Percentiles rank a stretch among this genome's conserved stretches.
Conservation (phyloP, 2,797 vertebrate genomes). For the Betta splendens region DNA sequence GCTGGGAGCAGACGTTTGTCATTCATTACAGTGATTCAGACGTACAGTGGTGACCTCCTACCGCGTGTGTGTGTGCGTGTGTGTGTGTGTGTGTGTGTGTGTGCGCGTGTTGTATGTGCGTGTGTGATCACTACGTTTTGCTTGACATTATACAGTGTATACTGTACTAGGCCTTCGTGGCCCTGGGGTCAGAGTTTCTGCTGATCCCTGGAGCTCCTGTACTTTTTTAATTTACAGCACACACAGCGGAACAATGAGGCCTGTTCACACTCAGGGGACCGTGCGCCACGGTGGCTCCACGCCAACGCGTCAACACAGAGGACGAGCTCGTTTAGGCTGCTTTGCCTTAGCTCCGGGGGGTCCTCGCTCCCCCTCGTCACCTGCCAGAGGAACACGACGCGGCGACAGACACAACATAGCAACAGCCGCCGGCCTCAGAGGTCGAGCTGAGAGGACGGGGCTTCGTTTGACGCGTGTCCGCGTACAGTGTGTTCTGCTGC, state of each 20-base stretch:
- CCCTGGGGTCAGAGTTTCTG: conserved; percentile 56
- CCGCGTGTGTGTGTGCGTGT: conserved; percentile 2
- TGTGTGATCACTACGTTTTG: too few species aligned
- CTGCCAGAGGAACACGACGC: conserved; percentile 30
- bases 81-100: conserved; percentile 19
- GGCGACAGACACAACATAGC: conserved; percentile 4
- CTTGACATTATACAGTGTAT: too few species aligned
- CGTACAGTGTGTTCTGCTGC: background rate
- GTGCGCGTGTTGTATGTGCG: conserved; percentile 40
- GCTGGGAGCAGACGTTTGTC: conserved; percentile 64
- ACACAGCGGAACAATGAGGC: conserved; percentile 7
- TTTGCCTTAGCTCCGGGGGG: conserved; percentile 6
- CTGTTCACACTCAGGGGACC: conserved; percentile 17
- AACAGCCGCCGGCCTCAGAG: background rate
- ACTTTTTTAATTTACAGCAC: conserved; percentile 57
- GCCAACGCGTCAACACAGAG: conserved; percentile 46
- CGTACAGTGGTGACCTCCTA: conserved; percentile 16
- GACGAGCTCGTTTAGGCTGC: conserved; percentile 34
- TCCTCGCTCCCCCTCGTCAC: conserved; percentile 11
- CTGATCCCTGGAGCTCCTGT: conserved; percentile 41
- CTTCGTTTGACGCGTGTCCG: background rate
- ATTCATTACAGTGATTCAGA: conserved; percentile 37
- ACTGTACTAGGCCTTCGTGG: conserved; percentile 40
- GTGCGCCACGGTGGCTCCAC: conserved; percentile 21
- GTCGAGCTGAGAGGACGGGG: conserved; percentile 3